phyloP scores from a whole-genome alignment of 1,140 invertebrate genomes.

The Agrypnia vestita region DNA sequence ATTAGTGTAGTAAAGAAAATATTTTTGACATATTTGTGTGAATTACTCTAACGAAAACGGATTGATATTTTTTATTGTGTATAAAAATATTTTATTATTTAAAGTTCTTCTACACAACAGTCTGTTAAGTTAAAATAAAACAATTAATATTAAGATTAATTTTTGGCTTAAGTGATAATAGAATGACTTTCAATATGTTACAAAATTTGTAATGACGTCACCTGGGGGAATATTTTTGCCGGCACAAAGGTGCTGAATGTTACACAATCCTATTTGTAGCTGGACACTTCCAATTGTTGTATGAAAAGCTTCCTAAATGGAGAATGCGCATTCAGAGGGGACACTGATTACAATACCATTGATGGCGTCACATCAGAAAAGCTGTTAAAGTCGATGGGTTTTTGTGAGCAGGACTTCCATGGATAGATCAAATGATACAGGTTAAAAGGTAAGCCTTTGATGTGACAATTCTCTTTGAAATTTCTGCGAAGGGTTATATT shows the following conservation, averaged over 20 bases:
- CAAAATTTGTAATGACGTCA: not conserved
- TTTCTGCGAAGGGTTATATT: constrained; percentile 27
- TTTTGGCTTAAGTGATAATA: too few species aligned
- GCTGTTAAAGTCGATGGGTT: constrained; percentile 33
- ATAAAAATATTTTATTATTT: too few species aligned
- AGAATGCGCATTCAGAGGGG: constrained; percentile 35
- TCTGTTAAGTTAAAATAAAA: too few species aligned
- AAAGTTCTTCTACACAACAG: too few species aligned
- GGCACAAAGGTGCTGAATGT: constrained; percentile 18
- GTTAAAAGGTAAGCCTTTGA: constrained; percentile 2
- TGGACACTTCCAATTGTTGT: constrained; percentile 33
- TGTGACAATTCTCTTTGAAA: constrained; percentile 38
- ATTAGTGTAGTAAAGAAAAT: too few species aligned
- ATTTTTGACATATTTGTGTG: too few species aligned
- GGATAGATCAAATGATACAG: constrained; percentile 26
- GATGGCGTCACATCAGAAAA: constrained; percentile 29
- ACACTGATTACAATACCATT: constrained; percentile 35
- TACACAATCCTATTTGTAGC: constrained; percentile 34
- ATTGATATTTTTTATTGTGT: too few species aligned
- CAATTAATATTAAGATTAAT: too few species aligned
- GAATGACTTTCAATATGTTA: not conserved
- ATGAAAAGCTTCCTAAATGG: constrained; percentile 24
- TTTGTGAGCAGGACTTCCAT: constrained; percentile 14
- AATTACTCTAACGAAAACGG: too few species aligned
- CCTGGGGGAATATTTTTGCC: constrained; percentile 5